Evolutionary conservation across 1,140 invertebrate genomes (phyloP), one percentile per base, ranked within the genome.

Genomic region (Bombus superbus): DNA sequence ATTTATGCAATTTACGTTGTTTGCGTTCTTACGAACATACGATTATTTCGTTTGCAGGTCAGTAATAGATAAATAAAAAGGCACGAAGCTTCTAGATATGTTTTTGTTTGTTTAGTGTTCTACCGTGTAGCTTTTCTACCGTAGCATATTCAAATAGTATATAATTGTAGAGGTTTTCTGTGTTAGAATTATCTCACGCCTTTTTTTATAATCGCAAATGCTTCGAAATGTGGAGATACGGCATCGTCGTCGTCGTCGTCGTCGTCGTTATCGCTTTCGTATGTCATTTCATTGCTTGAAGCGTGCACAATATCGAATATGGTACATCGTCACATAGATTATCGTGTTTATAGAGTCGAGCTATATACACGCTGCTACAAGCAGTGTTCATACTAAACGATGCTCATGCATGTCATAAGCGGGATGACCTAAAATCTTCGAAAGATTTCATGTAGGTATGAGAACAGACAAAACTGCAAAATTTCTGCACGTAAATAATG

Each of bases 301-400:
- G 73, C 73, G 53, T 22, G 44, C 13, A 75, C 5, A 75, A 53
- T 75, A 75, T 75, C 73, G 73, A n/a, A n/a, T 75, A 75, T 35
- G 32, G 44, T 75, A 75, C 73, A 75, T 53, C 32, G 73, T 75
- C 44, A 75, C 44, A 53, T 75, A 75, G 35, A 75, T 75, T 75
- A 75, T 75, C 44, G 53, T 75, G 73, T 75, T 75, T 75, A 53
- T 75, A 32, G 73, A 75, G 73, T 44, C 53, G 73, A 35, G 53
- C 32, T 75, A 53, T 22, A 25, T 25, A 53, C 32, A 3, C 44
- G 32, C 10, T 8, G 18, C 10, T 47, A 47, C 42, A 32, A 74
- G 42, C 15, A 22, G 42, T n/a, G 13, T 44, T 75, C 44, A 35
- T 53, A 53, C 22, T 75, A 75, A 75, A 75, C 53, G 73, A 1